Conservation (phyloP, 2,888 invertebrate species). For the Drosophila neoperkinsi region DNA sequence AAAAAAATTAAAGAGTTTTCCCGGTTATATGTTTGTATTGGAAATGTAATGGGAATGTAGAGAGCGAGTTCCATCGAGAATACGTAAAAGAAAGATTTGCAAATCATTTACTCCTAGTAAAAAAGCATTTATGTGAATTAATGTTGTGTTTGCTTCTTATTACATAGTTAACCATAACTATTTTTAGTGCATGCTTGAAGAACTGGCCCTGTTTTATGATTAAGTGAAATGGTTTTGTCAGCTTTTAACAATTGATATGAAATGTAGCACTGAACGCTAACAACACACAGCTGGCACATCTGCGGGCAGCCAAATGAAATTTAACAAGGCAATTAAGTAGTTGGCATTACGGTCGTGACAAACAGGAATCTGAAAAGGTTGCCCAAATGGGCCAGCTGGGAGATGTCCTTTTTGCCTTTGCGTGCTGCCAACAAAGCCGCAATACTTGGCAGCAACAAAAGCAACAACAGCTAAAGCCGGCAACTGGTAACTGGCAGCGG, state of each 20-base stretch:
- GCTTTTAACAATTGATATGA: conserved; percentile 28
- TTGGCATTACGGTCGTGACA: conserved; percentile 52
- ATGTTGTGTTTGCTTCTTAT: background rate
- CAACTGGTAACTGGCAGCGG: conserved; percentile 27
- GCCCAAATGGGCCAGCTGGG: conserved; percentile 23
- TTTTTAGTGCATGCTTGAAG: background rate
- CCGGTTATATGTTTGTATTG: background rate
- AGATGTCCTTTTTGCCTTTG: conserved; percentile 55
- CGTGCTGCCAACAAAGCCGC: conserved; percentile 48
- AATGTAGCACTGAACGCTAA: conserved; percentile 31
- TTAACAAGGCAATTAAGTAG: conserved; percentile 61
- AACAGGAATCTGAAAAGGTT: conserved; percentile 52
- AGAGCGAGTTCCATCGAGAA: background rate
- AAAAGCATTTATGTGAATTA: background rate
- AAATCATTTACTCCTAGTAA: background rate
- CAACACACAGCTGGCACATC: conserved; percentile 38
- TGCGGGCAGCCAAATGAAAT: conserved; percentile 51
- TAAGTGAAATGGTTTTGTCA: background rate
- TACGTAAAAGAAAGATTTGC: background rate
- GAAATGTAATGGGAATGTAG: background rate
- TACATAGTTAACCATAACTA: background rate
- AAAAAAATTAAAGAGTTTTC: background rate
- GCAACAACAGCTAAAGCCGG: conserved; percentile 18
- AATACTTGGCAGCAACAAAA: conserved; percentile 26
- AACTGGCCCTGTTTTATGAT: background rate